Evolutionary conservation across 1,140 invertebrate genomes (phyloP), one percentile per base, ranked within the genome.

Genomic region (Mesaphorura yosii): DNA sequence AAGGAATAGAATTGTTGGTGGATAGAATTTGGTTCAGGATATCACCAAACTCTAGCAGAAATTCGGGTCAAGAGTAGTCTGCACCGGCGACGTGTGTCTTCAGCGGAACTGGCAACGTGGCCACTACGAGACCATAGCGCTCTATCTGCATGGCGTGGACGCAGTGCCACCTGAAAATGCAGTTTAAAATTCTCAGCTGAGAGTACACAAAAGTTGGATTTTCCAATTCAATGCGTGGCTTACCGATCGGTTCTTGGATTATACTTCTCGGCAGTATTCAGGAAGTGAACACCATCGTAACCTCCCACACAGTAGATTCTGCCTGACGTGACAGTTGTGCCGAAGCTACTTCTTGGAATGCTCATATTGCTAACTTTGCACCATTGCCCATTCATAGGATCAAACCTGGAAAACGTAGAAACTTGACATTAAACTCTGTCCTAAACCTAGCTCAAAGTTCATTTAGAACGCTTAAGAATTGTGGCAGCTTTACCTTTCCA

Each of bases 241-340:
- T 53, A 63, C 61, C 73, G 70, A 60, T 75, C 72, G 2, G 68
- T 70, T 40, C 62, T 44, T 25, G 70, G 69, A 47, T 69, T 66
- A 57, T 71, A 76, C 39, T 70, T 66, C 57, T 76, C 73, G 0
- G 69, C 73, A 7, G 73, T 70, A 50, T 72, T 72, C 29, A 72
- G 68, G 40, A 71, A 64, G 37, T 67, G 65, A 41, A 70, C 66
- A 5, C 73, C 72, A 59, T 73, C 70, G 57, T 67, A 71, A 3
- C 73, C 73, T 5, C 73, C 73, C 52, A 73, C 66, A 34, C 73
- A 72, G 62, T 73, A 75, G 42, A 75, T 73, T 10, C 64, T 59
- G 15, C 66, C 66, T 17, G 69, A 65, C 15, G 66, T 63, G 0
- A 69, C 65, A 3, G 72, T 64, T 7, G 59, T 53, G n/a, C 64